Evolutionary conservation across 2,888 invertebrate genomes (phyloP).

Genomic region (Diaphora mendica): DNA sequence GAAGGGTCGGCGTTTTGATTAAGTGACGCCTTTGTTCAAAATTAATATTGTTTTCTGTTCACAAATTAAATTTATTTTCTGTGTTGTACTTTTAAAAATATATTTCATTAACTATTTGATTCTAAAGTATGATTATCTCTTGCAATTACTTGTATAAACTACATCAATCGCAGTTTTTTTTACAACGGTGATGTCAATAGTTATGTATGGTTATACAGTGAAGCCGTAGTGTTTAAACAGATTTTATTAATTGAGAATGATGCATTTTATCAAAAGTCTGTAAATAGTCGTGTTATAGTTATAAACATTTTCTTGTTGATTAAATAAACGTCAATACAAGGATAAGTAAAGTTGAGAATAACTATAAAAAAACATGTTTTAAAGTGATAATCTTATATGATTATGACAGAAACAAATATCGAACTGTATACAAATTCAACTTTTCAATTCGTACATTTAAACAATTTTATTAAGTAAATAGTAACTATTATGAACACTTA

Average conservation of each 20-base stretch:
- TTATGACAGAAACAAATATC: too few species aligned
- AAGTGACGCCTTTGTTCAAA: conserved; percentile 3
- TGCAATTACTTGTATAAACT: neutral
- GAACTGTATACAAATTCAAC: neutral
- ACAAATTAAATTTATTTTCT: neutral
- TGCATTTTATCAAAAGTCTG: too few species aligned
- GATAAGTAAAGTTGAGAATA: too few species aligned
- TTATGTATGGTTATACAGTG: too few species aligned
- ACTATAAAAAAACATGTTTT: too few species aligned
- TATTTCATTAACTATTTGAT: neutral
- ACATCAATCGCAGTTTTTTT: neutral
- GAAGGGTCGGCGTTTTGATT: conserved; percentile 13
- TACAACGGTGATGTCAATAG: too few species aligned
- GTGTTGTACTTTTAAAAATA: neutral
- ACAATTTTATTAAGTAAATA: neutral
- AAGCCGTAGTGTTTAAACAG: too few species aligned
- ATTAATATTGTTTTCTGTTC: neutral
- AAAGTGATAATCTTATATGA: too few species aligned
- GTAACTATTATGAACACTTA: neutral
- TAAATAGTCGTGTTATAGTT: too few species aligned
- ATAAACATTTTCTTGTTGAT: too few species aligned
- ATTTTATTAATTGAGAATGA: too few species aligned
- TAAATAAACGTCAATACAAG: too few species aligned
- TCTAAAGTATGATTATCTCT: neutral
- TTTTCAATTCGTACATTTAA: neutral